These are phyloP conservation scores for Falco novaeseelandiae DNA, from an alignment of 2,797 vertebrate species.

Conservation along the genomic window DNA sequence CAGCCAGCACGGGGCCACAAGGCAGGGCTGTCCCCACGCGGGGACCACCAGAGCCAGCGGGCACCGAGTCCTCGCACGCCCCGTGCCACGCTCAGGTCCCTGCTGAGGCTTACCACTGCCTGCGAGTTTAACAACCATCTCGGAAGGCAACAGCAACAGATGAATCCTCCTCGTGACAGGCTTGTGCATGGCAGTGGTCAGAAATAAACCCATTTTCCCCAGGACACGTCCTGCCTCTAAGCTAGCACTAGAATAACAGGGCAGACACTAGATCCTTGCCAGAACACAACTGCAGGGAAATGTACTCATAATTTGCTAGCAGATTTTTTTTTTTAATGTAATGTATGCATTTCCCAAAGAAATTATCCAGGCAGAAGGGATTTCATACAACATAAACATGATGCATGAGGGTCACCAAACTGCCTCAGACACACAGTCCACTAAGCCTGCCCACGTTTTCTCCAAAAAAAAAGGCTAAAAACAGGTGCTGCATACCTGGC, in stretches of 20 bases:
- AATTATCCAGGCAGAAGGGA: not conserved
- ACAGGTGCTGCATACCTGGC: not conserved
- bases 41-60: rapidly evolving
- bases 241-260: not conserved
- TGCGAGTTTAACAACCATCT: not conserved
- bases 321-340: not conserved
- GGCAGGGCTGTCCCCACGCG: rapidly evolving
- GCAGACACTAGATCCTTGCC: not conserved
- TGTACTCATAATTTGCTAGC: not conserved
- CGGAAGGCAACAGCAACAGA: not conserved
- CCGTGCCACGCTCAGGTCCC: rapidly evolving
- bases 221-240: not conserved
- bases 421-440: not conserved
- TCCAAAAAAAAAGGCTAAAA: not conserved
- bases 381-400: not conserved
- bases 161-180: not conserved
- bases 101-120: not conserved
- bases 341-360: not conserved
- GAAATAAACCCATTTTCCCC: not conserved
- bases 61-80: not conserved
- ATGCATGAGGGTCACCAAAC: not conserved
- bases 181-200: not conserved
- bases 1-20: not conserved
- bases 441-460: not conserved
- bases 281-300: not conserved